Conservation (phyloP, 1,140 invertebrate genomes). For the Euwallacea similis region DNA sequence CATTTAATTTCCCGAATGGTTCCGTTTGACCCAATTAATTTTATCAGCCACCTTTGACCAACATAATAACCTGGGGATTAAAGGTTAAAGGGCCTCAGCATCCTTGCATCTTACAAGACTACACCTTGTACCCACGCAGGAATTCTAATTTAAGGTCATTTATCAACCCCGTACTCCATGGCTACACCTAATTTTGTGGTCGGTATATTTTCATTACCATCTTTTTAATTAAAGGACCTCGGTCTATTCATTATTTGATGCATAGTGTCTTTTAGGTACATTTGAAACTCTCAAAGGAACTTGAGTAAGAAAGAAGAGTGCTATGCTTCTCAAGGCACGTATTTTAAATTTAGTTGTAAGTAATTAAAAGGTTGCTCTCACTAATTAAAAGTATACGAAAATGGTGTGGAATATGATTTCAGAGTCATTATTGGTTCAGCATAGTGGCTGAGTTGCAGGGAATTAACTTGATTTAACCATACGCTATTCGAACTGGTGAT, state of each 20-base stretch:
- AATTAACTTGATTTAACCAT: too few relatives aligned
- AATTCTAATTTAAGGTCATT: slow-evolving; percentile 40
- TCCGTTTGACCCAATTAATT: slow-evolving; percentile 21
- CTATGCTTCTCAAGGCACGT: too few relatives aligned
- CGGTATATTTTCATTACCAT: slow-evolving; percentile 37
- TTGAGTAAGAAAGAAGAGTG: too few relatives aligned
- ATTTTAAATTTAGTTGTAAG: too few relatives aligned
- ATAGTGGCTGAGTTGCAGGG: too few relatives aligned
- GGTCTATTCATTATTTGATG: not conserved
- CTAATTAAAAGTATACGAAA: too few relatives aligned
- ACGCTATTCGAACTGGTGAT: too few relatives aligned
- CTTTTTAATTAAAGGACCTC: slow-evolving; percentile 35
- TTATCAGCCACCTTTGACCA: slow-evolving; percentile 30
- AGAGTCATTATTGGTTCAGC: too few relatives aligned
- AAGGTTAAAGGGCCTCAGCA: slow-evolving; percentile 26
- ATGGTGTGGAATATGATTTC: too few relatives aligned
- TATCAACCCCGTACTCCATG: slow-evolving; percentile 33
- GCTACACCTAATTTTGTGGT: slow-evolving; percentile 33
- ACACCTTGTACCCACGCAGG: slow-evolving; percentile 35
- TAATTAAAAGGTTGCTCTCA: too few relatives aligned
- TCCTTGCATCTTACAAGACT: slow-evolving; percentile 24
- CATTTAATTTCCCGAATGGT: not conserved
- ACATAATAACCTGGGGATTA: slow-evolving; percentile 25
- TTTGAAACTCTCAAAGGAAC: too few relatives aligned
- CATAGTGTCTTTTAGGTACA: not conserved